Base-by-base conservation (phyloP, 1,140 invertebrate species). In the Matsumurasca onukii region DNA sequence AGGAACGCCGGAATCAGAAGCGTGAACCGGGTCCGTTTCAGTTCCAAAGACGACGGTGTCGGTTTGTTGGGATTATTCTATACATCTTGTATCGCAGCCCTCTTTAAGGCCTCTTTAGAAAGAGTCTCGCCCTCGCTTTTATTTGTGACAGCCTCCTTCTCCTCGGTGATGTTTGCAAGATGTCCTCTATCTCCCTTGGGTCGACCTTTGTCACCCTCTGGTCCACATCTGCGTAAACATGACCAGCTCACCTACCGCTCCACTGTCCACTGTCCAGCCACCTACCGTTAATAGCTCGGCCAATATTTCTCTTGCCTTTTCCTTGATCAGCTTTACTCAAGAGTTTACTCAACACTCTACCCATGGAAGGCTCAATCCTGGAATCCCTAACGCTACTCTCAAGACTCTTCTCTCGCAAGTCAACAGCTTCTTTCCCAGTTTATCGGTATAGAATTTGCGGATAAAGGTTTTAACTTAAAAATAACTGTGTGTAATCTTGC, bases 41-140 rank as follows among this genome's bases (percentile, higher is more conserved):
- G n/a, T n/a, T n/a, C n/a, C 25, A 59, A 24, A 27, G 22, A 3
- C 49, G 12, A 5, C 5, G 12, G 13, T 12, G 12, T 13, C 49
- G 13, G 49, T 52, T 52, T 52, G 49, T 52, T 24, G 49, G 3
- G 49, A 52, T 52, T 39, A 13, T 59, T 22, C 55, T 22, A 59
- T 59, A 59, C 55, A 27, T 59, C 55, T 59, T 52, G 49, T 52
- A 52, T 52, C 49, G 25, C 30, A 3, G 55, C 55, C 55, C 55
- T 59, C 55, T 59, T 59, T 59, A 59, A 59, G 55, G 55, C 55
- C 55, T 59, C 55, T 59, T 59, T 59, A 59, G 55, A 59, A 59
- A 27, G 15, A 9, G 25, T 27, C 15, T 25, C 55, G 15, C 34
- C 34, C 49, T 22, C 25, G 34, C 55, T 29, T 27, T 59, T 59